phyloP scores from a whole-genome alignment of 2,888 invertebrate species.

The Phania funesta region DNA sequence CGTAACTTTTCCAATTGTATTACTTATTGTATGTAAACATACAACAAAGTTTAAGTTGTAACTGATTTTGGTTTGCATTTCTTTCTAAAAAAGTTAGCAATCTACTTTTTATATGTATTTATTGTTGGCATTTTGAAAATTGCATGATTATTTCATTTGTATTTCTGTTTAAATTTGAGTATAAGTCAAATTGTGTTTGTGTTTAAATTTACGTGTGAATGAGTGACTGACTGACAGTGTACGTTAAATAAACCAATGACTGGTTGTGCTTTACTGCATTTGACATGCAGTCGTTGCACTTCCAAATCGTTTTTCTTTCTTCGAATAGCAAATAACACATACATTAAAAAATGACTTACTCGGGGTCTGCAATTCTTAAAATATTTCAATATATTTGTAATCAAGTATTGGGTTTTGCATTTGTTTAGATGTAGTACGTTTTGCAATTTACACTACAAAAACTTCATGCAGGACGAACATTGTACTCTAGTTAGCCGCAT shows the following conservation, averaged over 20 bases:
- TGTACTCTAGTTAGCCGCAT: conserved; percentile 55
- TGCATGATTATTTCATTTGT: conserved; percentile 30
- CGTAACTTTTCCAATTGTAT: conserved; percentile 48
- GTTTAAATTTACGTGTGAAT: conserved; percentile 27
- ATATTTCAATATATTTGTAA: conserved; percentile 4
- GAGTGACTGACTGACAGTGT: conserved; percentile 53
- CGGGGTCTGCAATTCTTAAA: not conserved
- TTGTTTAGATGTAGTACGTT: not conserved
- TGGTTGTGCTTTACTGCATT: conserved; percentile 61
- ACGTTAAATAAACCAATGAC: conserved; percentile 58
- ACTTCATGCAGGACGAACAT: conserved; percentile 12
- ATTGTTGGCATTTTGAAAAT: conserved; percentile 12
- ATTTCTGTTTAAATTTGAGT: not conserved
- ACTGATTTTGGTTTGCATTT: conserved; percentile 45
- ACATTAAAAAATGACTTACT: conserved; percentile 2
- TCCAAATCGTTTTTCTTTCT: conserved; percentile 43
- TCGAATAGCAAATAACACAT: not conserved
- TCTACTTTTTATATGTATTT: not conserved
- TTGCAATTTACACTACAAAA: conserved; percentile 13
- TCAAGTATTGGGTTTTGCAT: not conserved
- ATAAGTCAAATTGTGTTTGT: not conserved
- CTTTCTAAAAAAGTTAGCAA: not conserved
- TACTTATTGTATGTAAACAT: conserved; percentile 56
- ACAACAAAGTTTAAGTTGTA: conserved; percentile 46
- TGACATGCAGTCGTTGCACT: conserved; percentile 59